A percentile compares a stretch with the other conserved stretches of the same genome.
Evolutionary conservation across 2,888 invertebrate species (phyloP).

Genomic region (Melanchra persicariae): DNA sequence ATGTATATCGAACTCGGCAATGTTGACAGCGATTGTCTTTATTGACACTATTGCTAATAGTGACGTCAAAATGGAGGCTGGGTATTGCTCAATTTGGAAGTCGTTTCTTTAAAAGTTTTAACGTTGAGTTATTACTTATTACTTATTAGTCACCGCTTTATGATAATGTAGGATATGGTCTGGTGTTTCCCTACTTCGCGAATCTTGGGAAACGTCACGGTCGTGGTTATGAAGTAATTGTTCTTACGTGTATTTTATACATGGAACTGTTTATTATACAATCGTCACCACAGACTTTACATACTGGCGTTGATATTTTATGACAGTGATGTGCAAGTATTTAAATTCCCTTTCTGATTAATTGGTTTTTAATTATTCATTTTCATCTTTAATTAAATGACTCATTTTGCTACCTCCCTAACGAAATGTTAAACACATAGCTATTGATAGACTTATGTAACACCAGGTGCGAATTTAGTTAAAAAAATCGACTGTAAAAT

Average conservation of each 20-base stretch:
- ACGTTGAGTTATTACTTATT: slow-evolving; percentile 42
- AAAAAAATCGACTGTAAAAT: background rate
- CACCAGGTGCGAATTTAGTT: background rate
- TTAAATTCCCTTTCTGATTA: slow-evolving; percentile 24
- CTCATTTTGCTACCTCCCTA: slow-evolving; percentile 9
- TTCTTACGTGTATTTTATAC: slow-evolving; percentile 51
- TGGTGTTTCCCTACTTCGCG: slow-evolving; percentile 72
- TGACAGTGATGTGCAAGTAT: background rate
- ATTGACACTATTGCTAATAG: slow-evolving; percentile 45
- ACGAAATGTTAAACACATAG: slow-evolving; percentile 10
- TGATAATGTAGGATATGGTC: slow-evolving; percentile 59
- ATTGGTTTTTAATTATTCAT: slow-evolving; percentile 38
- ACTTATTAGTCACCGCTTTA: slow-evolving; percentile 67
- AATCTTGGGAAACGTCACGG: slow-evolving; percentile 55
- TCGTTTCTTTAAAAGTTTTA: slow-evolving; percentile 56
- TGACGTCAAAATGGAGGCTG: slow-evolving; percentile 75
- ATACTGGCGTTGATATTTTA: slow-evolving; percentile 9
- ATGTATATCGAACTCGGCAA: slow-evolving; percentile 37
- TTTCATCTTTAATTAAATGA: slow-evolving; percentile 17
- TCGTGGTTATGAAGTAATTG: slow-evolving; percentile 47
- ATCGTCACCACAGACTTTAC: slow-evolving; percentile 27
- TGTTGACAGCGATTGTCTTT: slow-evolving; percentile 7
- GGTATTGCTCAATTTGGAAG: slow-evolving; percentile 71
- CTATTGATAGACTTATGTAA: slow-evolving; percentile 5
- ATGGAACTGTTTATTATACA: slow-evolving; percentile 49